These are phyloP conservation scores for Argentina silus DNA, from an alignment of 2,797 vertebrate genomes.

Conservation along the genomic window DNA sequence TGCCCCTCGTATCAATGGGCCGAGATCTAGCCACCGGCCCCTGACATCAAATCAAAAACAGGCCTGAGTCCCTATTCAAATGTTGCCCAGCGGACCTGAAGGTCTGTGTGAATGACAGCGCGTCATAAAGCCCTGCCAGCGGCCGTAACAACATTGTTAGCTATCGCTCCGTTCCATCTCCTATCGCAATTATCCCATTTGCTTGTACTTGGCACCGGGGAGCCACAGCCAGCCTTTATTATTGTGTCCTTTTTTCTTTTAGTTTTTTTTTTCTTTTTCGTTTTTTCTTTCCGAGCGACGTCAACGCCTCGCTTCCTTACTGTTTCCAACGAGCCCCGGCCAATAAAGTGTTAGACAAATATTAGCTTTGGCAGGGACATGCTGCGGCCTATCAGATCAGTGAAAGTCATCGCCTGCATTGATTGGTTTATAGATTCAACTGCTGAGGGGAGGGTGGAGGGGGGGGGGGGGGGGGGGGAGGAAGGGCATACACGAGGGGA, in stretches of 20 bases:
- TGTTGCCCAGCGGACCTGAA: slow-evolving; percentile 51
- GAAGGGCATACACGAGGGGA: slow-evolving; percentile 24
- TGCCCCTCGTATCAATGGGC: not conserved
- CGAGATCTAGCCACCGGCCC: slow-evolving; percentile 36
- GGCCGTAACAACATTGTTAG: slow-evolving; percentile 60
- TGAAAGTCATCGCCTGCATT: slow-evolving; percentile 75
- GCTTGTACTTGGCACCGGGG: slow-evolving; percentile 63
- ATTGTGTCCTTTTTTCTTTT: slow-evolving; percentile 32
- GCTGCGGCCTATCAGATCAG: slow-evolving; percentile 74
- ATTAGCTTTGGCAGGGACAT: slow-evolving; percentile 83
- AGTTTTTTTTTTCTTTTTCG: slow-evolving; percentile 28
- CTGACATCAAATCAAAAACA: slow-evolving; percentile 19
- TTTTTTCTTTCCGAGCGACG: slow-evolving; percentile 54
- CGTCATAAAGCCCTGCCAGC: slow-evolving; percentile 48
- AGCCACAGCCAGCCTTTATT: slow-evolving; percentile 63
- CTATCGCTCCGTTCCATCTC: slow-evolving; percentile 57
- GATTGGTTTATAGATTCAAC: slow-evolving; percentile 83
- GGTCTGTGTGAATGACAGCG: slow-evolving; percentile 63
- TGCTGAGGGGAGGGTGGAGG: slow-evolving; percentile 67
- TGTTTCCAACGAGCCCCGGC: slow-evolving; percentile 69
- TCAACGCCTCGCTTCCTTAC: slow-evolving; percentile 51
- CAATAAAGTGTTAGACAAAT: slow-evolving; percentile 82
- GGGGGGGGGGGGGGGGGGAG: slow-evolving; percentile 57
- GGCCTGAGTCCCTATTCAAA: slow-evolving; percentile 30
- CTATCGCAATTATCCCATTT: slow-evolving; percentile 64